Conservation (phyloP, 2,888 invertebrate genomes). For the Tetropium fuscum region DNA sequence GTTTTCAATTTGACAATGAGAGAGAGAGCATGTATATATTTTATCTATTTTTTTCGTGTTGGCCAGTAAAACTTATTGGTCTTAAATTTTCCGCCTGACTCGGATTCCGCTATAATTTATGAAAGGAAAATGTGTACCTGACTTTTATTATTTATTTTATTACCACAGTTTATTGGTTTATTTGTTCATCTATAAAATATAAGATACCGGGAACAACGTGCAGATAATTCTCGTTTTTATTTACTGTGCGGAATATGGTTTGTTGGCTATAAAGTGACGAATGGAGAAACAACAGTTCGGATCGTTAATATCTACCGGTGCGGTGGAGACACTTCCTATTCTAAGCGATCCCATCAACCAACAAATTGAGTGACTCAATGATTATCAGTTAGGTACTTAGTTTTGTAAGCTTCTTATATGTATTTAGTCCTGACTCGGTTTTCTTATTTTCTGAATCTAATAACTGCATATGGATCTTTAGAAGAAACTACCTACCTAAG, state of each 20-base stretch:
- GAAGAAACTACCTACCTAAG: too few relatives aligned
- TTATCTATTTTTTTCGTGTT: constrained; percentile 18
- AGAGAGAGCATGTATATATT: neutral
- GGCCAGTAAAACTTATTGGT: constrained; percentile 30
- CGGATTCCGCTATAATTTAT: constrained; percentile 38
- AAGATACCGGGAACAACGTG: neutral
- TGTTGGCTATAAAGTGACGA: neutral
- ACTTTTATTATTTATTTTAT: constrained; percentile 45
- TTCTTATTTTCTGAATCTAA: too few relatives aligned
- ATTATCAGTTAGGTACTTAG: too few relatives aligned
- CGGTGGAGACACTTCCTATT: too few relatives aligned
- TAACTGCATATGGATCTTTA: too few relatives aligned
- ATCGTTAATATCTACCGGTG: too few relatives aligned
- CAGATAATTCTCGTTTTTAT: constrained; percentile 3
- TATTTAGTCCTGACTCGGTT: too few relatives aligned
- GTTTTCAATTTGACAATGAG: constrained; percentile 27
- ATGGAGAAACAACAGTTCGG: too few relatives aligned
- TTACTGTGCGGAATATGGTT: neutral
- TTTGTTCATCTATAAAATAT: constrained; percentile 17
- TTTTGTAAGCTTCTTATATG: too few relatives aligned
- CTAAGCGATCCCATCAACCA: too few relatives aligned
- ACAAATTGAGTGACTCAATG: too few relatives aligned
- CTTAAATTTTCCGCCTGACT: constrained; percentile 23
- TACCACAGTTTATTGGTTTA: constrained; percentile 17
- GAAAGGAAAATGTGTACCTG: constrained; percentile 41